phyloP scores from a whole-genome alignment of 2,113 vertebrate genomes.

The Zootoca vivipara region DNA sequence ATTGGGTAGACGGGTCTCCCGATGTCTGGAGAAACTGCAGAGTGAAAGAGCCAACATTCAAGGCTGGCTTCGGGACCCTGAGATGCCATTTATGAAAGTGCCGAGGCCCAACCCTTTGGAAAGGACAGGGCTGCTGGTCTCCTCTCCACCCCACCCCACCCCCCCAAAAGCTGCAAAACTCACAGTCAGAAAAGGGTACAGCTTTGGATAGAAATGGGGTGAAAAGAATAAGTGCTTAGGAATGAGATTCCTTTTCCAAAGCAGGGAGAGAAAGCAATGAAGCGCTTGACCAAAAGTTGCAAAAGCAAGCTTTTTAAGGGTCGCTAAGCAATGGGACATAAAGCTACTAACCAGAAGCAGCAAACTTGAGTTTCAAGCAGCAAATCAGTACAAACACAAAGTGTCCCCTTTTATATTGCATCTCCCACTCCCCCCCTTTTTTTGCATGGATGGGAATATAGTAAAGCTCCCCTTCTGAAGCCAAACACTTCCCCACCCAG shows the following conservation, averaged over 20 bases:
- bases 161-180: background rate
- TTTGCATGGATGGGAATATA: background rate
- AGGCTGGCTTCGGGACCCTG: conserved; percentile 56
- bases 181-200: background rate
- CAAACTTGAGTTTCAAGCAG: background rate
- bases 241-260: conserved; percentile 27
- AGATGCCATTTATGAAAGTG: conserved; percentile 48
- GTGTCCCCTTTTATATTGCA: background rate
- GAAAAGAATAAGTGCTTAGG: conserved; percentile 43
- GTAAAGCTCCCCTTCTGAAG: rapidly evolving
- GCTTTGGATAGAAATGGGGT: conserved; percentile 43
- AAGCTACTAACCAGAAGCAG: conserved; percentile 8
- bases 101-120: conserved; percentile 9
- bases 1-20: conserved; percentile 24
- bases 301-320: conserved; percentile 35
- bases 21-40: conserved; percentile 40
- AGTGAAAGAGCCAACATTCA: conserved; percentile 69
- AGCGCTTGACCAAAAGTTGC: background rate
- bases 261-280: background rate
- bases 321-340: conserved; percentile 38
- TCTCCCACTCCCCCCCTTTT: background rate
- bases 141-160: background rate
- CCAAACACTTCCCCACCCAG: background rate
- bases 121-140: background rate
- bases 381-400: background rate